Conservation (phyloP, 2,113 vertebrate species). For the Rallus limicola region DNA sequence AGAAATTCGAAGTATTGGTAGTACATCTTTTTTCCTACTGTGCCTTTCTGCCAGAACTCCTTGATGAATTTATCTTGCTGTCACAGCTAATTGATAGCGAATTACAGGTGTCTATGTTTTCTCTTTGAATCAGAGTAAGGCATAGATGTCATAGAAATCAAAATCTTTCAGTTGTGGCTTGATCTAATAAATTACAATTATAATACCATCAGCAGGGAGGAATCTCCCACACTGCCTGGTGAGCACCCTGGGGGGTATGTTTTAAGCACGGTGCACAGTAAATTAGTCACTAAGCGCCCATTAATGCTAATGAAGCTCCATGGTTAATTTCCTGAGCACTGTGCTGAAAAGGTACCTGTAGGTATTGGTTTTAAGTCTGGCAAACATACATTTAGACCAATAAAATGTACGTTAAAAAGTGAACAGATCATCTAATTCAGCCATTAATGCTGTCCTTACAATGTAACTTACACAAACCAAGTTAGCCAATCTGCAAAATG, state of each 20-base stretch:
- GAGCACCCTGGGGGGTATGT: constrained; percentile 33
- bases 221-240: constrained; percentile 32
- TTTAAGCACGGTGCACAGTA: constrained; percentile 34
- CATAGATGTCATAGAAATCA: neutral
- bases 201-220: neutral
- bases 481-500: neutral
- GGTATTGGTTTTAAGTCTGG: constrained; percentile 18
- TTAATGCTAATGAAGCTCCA: constrained; percentile 68
- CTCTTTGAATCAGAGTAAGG: neutral
- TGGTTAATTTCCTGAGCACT: constrained; percentile 64
- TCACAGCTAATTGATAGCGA: neutral
- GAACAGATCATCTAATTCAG: neutral
- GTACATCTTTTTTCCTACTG: neutral
- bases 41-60: neutral
- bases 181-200: constrained; percentile 49
- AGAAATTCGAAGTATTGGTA: neutral
- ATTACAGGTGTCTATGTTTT: neutral
- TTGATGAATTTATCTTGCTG: neutral
- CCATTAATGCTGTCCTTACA: neutral
- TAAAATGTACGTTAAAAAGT: neutral
- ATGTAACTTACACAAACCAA: neutral
- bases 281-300: constrained; percentile 61
- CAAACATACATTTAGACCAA: neutral
- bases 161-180: constrained; percentile 38
- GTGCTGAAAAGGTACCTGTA: constrained; percentile 55